Conservation (phyloP, 1,140 invertebrate species). For the Neelides sp. region DNA sequence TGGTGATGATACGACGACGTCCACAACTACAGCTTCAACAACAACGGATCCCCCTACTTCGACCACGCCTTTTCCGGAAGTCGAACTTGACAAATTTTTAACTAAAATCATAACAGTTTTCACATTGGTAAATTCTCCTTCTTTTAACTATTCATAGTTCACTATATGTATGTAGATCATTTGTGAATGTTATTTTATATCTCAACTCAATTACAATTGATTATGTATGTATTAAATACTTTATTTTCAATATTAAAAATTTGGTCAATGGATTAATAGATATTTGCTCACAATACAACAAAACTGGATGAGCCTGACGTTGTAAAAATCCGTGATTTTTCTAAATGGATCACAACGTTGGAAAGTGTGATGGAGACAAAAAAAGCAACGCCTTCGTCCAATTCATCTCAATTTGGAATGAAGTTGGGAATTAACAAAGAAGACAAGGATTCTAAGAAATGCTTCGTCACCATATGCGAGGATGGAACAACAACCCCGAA, state of each 20-base stretch:
- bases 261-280: slow-evolving; percentile 8
- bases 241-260: background rate
- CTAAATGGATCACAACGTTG: slow-evolving; percentile 23
- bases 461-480: slow-evolving; percentile 24
- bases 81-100: slow-evolving; percentile 20
- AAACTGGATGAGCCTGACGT: slow-evolving; percentile 22
- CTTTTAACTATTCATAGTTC: too few species aligned
- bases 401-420: slow-evolving; percentile 17
- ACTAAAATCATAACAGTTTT: slow-evolving; percentile 21
- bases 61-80: slow-evolving; percentile 3
- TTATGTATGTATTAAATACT: slow-evolving; percentile 3
- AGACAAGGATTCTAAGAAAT: slow-evolving; percentile 23
- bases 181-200: background rate
- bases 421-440: slow-evolving; percentile 14
- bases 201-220: background rate
- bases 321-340: slow-evolving; percentile 19
- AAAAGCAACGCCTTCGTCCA: slow-evolving; percentile 15
- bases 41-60: slow-evolving; percentile 17
- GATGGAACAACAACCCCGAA: slow-evolving; percentile 20
- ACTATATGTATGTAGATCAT: slow-evolving; percentile 10
- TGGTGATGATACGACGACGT: slow-evolving; percentile 8
- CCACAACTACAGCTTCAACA: slow-evolving; percentile 26
- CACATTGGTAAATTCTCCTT: slow-evolving; percentile 22
- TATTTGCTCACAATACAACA: slow-evolving; percentile 23
- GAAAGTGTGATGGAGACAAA: slow-evolving; percentile 20